Percentiles rank a stretch among this genome's conserved stretches.
phyloP scores from a whole-genome alignment of 2,797 vertebrate genomes.

The Allobates femoralis region DNA sequence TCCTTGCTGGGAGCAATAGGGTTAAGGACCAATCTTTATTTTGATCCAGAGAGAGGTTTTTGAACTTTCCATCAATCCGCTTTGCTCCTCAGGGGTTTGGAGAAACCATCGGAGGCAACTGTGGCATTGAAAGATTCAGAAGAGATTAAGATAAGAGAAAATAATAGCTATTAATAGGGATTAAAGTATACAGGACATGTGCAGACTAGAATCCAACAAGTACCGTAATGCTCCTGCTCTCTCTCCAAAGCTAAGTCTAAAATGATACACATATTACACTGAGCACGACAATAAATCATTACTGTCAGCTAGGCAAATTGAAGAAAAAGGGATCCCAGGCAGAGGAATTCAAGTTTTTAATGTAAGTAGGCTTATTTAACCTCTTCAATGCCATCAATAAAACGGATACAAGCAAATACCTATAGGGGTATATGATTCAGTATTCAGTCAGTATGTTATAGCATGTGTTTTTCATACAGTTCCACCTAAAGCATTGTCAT shows the following conservation, averaged over 20 bases:
- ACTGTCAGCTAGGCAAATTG: conserved; percentile 31
- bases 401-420: background rate
- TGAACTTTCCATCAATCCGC: conserved; percentile 36
- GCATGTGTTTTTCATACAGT: background rate
- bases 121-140: conserved; percentile 34
- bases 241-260: conserved; percentile 11
- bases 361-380: conserved; percentile 22
- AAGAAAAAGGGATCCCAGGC: conserved; percentile 33
- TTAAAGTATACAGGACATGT: conserved; percentile 30
- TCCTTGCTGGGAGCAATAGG: background rate
- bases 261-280: conserved; percentile 37
- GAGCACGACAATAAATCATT: conserved; percentile 47
- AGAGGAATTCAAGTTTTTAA: conserved; percentile 26
- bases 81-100: conserved; percentile 36
- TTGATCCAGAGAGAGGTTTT: conserved; percentile 13
- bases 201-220: conserved; percentile 23
- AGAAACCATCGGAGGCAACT: conserved; percentile 24
- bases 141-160: conserved; percentile 45
- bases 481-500: background rate
- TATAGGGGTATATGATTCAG: background rate
- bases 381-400: background rate
- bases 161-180: conserved; percentile 54
- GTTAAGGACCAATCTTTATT: conserved; percentile 18
- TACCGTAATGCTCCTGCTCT: conserved; percentile 14
- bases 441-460: background rate